A percentile compares a stretch with the other conserved stretches of the same genome.
Conservation (phyloP, 2,888 invertebrate genomes). For the Carpatolechia fugitivella region DNA sequence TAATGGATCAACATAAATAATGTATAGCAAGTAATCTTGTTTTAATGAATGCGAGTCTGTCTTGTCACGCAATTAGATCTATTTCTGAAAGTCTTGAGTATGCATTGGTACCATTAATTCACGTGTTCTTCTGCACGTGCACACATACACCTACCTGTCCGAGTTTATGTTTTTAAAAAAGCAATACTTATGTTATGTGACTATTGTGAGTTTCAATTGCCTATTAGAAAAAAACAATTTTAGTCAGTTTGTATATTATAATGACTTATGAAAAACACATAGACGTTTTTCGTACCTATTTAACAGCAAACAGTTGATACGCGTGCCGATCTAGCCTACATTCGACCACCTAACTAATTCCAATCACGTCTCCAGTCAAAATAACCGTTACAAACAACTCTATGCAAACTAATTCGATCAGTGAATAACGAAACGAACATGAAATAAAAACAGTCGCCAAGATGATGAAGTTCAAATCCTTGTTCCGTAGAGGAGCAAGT, state of each 20-base stretch:
- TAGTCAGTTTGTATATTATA: too few relatives aligned
- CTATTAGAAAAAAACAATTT: too few relatives aligned
- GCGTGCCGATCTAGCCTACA: slow-evolving; percentile 1
- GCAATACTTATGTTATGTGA: too few relatives aligned
- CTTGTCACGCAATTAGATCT: background rate
- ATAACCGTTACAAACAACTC: slow-evolving; percentile 35
- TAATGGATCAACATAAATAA: background rate
- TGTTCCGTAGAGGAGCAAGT: slow-evolving; percentile 92
- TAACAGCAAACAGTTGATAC: too few relatives aligned
- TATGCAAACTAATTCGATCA: slow-evolving; percentile 51
- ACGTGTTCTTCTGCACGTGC: background rate
- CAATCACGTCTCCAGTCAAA: slow-evolving; percentile 32
- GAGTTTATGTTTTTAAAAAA: background rate
- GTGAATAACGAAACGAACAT: slow-evolving; percentile 62
- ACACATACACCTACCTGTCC: background rate
- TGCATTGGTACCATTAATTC: background rate
- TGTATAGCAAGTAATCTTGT: background rate
- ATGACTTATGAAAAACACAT: too few relatives aligned
- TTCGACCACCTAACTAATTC: slow-evolving; percentile 32
- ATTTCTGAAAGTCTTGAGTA: background rate
- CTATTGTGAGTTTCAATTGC: too few relatives aligned
- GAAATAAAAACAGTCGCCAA: slow-evolving; percentile 62
- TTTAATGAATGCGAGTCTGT: background rate
- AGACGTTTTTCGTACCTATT: too few relatives aligned
- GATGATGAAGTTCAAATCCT: slow-evolving; percentile 95